A percentile compares a stretch with the other conserved stretches of the same genome.
Conservation (phyloP, 2,888 invertebrate species). For the Drosophila ustulata region DNA sequence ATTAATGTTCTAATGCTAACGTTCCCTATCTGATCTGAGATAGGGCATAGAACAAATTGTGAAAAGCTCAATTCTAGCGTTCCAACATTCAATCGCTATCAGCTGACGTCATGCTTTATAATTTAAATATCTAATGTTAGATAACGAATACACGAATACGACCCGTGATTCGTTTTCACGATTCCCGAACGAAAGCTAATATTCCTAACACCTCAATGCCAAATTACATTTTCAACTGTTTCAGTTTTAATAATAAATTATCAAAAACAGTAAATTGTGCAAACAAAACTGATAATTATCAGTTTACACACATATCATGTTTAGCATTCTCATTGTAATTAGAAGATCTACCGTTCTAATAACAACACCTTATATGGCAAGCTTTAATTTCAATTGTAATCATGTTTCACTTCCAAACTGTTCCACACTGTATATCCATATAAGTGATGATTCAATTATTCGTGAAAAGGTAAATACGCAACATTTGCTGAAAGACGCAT, state of each 20-base stretch:
- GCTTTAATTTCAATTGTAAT: background rate
- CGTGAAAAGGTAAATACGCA: background rate
- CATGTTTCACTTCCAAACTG: background rate
- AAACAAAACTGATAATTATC: background rate
- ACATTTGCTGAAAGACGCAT: slow-evolving; percentile 2
- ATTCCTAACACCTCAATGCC: background rate
- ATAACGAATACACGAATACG: too few relatives aligned
- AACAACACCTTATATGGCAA: background rate
- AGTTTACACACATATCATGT: background rate
- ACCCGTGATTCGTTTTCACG: background rate
- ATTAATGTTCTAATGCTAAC: background rate
- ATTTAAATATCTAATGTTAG: too few relatives aligned
- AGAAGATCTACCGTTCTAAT: background rate
- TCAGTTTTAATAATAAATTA: too few relatives aligned
- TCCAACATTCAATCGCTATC: background rate
- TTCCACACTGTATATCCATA: background rate
- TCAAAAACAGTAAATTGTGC: too few relatives aligned
- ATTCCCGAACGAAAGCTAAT: background rate
- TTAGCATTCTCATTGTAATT: too few relatives aligned
- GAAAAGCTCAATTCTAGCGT: background rate
- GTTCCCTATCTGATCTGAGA: background rate
- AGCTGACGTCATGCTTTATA: background rate
- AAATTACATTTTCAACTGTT: background rate
- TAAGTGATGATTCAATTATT: slow-evolving; percentile 4
- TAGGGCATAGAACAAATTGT: background rate